These are phyloP conservation scores for Poeciliopsis infans DNA, from an alignment of 2,797 vertebrate genomes.

Conservation along the genomic window DNA sequence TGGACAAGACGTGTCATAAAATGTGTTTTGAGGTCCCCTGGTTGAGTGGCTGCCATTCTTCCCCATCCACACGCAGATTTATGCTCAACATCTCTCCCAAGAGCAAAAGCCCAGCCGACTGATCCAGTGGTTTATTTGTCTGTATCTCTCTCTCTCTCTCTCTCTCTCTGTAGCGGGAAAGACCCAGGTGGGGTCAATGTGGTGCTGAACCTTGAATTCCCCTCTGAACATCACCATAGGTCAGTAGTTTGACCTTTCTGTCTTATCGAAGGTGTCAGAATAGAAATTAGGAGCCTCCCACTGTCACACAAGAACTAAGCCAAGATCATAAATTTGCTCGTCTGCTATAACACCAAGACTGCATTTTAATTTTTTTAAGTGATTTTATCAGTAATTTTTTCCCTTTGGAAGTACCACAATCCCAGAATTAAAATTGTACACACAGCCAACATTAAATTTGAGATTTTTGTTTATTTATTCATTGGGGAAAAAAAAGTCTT, in stretches of 20 bases:
- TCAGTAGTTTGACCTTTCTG: constrained; percentile 62
- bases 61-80: constrained; percentile 74
- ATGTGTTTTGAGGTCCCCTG: constrained; percentile 72
- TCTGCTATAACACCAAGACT: background rate
- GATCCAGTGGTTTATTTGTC: constrained; percentile 50
- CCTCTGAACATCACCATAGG: constrained; percentile 45
- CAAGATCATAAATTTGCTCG: background rate
- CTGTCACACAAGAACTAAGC: constrained; percentile 12
- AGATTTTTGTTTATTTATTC: background rate
- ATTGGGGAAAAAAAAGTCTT: background rate
- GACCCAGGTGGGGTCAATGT: constrained; percentile 52
- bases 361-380: background rate
- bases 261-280: constrained; percentile 46
- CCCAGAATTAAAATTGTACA: background rate
- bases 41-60: constrained; percentile 75
- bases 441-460: background rate
- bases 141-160: constrained; percentile 17
- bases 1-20: constrained; percentile 75
- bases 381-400: background rate
- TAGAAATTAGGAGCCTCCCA: constrained; percentile 31
- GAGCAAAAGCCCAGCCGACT: constrained; percentile 56
- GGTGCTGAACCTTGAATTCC: constrained; percentile 57
- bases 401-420: background rate
- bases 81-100: constrained; percentile 63
- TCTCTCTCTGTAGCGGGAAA: constrained; percentile 24